Conservation (phyloP, 2,113 vertebrate species). For the Cebus imitator region DNA sequence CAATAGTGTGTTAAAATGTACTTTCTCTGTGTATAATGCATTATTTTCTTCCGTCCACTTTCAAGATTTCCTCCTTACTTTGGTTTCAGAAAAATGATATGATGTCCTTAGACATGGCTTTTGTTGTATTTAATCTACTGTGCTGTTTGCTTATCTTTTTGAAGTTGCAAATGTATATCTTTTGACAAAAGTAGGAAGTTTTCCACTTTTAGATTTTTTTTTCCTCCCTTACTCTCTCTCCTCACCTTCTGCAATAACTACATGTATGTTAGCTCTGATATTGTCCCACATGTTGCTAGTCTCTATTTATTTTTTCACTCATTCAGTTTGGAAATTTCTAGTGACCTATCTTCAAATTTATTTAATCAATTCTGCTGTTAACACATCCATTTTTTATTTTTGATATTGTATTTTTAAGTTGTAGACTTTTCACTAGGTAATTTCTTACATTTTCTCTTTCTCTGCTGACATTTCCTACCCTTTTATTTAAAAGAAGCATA, state of each 20-base stretch:
- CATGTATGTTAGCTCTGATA: neutral
- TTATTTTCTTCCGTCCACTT: neutral
- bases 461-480: neutral
- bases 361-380: neutral
- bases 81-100: neutral
- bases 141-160: neutral
- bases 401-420: neutral
- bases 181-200: neutral
- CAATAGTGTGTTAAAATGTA: neutral
- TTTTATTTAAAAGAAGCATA: neutral
- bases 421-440: neutral
- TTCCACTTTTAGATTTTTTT: neutral
- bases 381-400: neutral
- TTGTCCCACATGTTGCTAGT: neutral
- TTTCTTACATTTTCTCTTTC: neutral
- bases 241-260: neutral
- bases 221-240: neutral
- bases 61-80: neutral
- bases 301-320: neutral
- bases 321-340: neutral
- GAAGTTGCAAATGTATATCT: neutral
- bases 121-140: neutral
- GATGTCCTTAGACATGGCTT: neutral
- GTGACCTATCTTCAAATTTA: neutral
- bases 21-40: neutral